Conservation (phyloP, 2,797 vertebrate species). For the Cossypha heuglini region DNA sequence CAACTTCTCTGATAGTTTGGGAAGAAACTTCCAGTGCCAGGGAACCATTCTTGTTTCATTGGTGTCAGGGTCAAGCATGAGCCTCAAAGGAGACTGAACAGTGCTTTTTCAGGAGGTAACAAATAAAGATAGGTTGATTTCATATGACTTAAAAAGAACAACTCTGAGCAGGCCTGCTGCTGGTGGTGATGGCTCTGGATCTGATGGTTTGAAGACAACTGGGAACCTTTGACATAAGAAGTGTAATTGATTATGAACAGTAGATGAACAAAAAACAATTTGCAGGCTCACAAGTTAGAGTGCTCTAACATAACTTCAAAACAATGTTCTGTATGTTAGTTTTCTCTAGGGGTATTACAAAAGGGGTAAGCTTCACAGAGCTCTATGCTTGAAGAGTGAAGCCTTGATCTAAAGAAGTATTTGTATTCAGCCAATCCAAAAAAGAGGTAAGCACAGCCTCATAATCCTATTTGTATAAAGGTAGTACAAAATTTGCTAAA, state of each 20-base stretch:
- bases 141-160: background rate
- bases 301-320: background rate
- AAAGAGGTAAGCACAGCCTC: background rate
- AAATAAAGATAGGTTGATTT: background rate
- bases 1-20: background rate
- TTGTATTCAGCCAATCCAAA: background rate
- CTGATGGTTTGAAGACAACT: background rate
- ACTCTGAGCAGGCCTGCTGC: background rate
- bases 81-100: background rate
- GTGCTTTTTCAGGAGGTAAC: background rate
- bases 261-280: conserved; percentile 15
- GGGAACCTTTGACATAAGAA: background rate
- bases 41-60: background rate
- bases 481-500: background rate
- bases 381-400: background rate
- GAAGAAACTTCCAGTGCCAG: background rate
- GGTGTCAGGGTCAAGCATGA: background rate
- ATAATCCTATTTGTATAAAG: background rate
- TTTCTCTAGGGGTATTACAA: background rate
- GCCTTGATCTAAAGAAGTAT: background rate
- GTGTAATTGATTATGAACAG: conserved; percentile 4
- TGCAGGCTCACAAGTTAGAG: background rate
- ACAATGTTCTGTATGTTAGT: background rate
- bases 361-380: background rate
- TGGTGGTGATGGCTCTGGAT: background rate